A percentile compares a stretch with the other conserved stretches of the same genome.
Evolutionary conservation across 2,888 invertebrate species (phyloP).

Genomic region (Lasius fuliginosus): DNA sequence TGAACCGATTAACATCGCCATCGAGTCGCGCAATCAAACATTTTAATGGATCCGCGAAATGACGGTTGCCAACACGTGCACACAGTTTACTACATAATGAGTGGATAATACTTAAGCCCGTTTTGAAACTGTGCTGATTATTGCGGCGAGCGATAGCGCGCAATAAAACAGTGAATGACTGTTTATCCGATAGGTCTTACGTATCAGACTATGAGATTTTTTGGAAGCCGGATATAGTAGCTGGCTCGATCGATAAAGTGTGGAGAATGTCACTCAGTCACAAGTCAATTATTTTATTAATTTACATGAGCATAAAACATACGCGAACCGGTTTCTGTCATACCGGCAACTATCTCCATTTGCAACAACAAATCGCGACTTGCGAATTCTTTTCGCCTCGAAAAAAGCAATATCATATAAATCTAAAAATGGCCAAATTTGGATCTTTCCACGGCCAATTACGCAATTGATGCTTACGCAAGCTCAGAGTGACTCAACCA

Average conservation of each 20-base stretch:
- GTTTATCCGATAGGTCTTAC: slow-evolving; percentile 17
- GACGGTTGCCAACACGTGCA: slow-evolving; percentile 27
- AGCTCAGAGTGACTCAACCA: neutral
- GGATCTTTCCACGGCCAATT: neutral
- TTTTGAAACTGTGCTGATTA: slow-evolving; percentile 34
- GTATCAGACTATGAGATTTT: neutral
- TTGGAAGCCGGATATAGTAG: neutral
- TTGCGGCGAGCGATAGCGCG: neutral
- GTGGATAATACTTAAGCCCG: slow-evolving; percentile 19
- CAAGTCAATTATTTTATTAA: slow-evolving; percentile 68
- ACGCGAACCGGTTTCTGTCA: slow-evolving; percentile 61
- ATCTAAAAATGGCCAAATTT: slow-evolving; percentile 24
- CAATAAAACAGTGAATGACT: slow-evolving; percentile 7
- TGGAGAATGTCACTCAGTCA: slow-evolving; percentile 63
- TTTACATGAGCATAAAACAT: slow-evolving; percentile 43
- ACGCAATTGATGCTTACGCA: neutral
- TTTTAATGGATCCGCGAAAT: slow-evolving; percentile 40
- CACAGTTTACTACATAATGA: slow-evolving; percentile 7
- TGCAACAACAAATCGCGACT: slow-evolving; percentile 13
- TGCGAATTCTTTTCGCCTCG: slow-evolving; percentile 19
- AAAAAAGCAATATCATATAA: neutral
- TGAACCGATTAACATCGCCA: slow-evolving; percentile 32
- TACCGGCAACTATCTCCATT: slow-evolving; percentile 54
- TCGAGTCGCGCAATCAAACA: slow-evolving; percentile 29
- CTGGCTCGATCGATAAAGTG: neutral